Base-by-base conservation (phyloP, 2,888 invertebrate species). In the Archaeoteleia sp. region DNA sequence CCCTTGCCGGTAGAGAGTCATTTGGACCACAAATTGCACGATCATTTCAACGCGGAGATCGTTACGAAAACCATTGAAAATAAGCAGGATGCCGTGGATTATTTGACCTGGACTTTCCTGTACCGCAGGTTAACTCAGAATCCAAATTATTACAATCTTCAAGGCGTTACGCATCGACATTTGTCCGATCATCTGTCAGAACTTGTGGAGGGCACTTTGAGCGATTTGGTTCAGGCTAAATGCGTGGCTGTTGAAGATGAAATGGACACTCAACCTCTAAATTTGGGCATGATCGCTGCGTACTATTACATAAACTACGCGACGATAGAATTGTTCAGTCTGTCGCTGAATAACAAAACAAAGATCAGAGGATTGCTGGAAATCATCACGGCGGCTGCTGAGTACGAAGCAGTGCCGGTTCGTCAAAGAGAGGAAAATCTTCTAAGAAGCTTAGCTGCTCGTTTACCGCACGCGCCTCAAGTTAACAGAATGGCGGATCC, bases 241-340 rank as follows among this genome's bases (percentile, higher is more conserved):
- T 99, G 99, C 85, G 97, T 99, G 75, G 94, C 95, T 43, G 91
- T 99, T 4, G 98, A 98, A 83, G 98, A 99, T 74, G 98, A 99
- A 76, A 96, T 99, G 93, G 98, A 99, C 84, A 95, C 96, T 0
- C 89, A 95, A 62, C 97, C 99, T 0, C 89, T 99, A 25, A 99
- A 99, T 88, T 87, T 99, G 82, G 99, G 99, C 81, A 99, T 99
- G 98, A 99, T 99, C 84, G 98, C 99, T 0, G 97, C 98, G 0
- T 99, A 99, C 87, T 99, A 99, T 86, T 99, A 99, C 87, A 99
- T 99, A 79, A 98, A 98, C 86, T 99, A 99, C 79, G 97, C 98
- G 0, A 99, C 99, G 0, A 99, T 99, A 60, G 99, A 99, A 85
- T 87, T 99, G 75, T 99, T 99, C 89, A 97, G 97, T 81, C 90